Percentiles rank a stretch among this genome's conserved stretches.
Conservation (phyloP, 1,140 invertebrate genomes). For the Pachyrhynchus sulphureomaculatus region DNA sequence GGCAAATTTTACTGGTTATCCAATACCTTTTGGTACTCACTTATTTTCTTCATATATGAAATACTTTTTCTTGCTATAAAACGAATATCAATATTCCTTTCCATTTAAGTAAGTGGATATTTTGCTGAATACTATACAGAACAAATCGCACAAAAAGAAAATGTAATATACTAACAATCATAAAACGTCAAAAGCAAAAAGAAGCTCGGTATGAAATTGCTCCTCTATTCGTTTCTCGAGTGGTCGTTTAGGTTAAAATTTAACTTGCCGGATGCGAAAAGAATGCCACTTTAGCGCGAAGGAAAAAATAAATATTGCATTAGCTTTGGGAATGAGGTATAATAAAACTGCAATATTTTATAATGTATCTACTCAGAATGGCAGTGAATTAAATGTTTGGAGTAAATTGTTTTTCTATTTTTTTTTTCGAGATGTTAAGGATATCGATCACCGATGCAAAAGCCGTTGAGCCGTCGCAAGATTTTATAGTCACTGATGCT, state of each 20-base stretch:
- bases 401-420: no score
- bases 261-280: slow-evolving; percentile 15
- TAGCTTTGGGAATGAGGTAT: slow-evolving; percentile 1
- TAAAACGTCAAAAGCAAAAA: slow-evolving; percentile 9
- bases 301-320: slow-evolving; percentile 27
- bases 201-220: slow-evolving; percentile 4
- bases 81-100: no score
- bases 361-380: slow-evolving; percentile 10
- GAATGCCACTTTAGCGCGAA: neutral
- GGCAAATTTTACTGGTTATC: no score
- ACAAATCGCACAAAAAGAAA: neutral
- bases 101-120: no score
- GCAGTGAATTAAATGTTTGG: neutral
- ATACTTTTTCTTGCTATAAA: no score
- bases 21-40: no score
- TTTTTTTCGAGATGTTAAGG: no score
- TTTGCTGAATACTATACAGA: no score
- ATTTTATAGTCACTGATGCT: no score
- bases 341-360: slow-evolving; percentile 25
- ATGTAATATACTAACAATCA: slow-evolving; percentile 8
- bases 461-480: no score
- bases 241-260: slow-evolving; percentile 26
- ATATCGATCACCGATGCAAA: no score
- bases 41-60: no score
- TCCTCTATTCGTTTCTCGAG: slow-evolving; percentile 6